Evolutionary conservation across 2,113 vertebrate species (phyloP), one percentile per base, ranked within the genome.

Genomic region (Melanotaenia duboulayi): DNA sequence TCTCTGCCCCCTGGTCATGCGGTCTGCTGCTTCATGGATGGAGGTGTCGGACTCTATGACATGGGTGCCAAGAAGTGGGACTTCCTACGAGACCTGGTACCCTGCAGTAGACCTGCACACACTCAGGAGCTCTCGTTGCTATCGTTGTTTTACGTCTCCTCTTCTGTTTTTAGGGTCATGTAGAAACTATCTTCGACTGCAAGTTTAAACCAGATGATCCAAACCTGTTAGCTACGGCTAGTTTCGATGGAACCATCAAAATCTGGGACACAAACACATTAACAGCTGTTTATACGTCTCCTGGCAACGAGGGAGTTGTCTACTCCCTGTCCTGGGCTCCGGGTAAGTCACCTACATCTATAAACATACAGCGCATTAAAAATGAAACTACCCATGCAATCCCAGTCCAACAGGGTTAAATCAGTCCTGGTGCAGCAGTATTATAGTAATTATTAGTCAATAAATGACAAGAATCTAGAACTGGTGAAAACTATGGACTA

Each of bases 121-220:
- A 7, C 14, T 44, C 23, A 22, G 7, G 24, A 14, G 42, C 2
- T 11, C 12, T 20, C 35, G 4, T 19, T 7, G 25, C 19, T 4
- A 17, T n/a, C 17, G 11, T 64, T 6, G 5, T n/a, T 12, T 42
- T 2, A 42, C 4, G 12, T 13, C 8, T 39, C 55, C 32, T 11
- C 4, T 1, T 58, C 28, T 37, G 42, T 37, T 78, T 90, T 62
- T 89, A 99, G 97, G 98, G 97, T 85, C 98, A 99, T 39, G 94
- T 99, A 76, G 98, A 99, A 93, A 99, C 98, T 25, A 99, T 99
- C 86, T 99, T 99, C 82, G 98, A 99, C 92, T 99, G 97, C 88
- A 98, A 99, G 82, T 99, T 99, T 87, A 99, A 99, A 79, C 97
- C 97, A 11, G 96, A 98, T 32, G 96, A 99, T 71, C 96, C 96